Percentiles rank a stretch among this genome's conserved stretches.
Evolutionary conservation across 2,888 invertebrate species (phyloP).

Genomic region (Drosophila glabriapex): DNA sequence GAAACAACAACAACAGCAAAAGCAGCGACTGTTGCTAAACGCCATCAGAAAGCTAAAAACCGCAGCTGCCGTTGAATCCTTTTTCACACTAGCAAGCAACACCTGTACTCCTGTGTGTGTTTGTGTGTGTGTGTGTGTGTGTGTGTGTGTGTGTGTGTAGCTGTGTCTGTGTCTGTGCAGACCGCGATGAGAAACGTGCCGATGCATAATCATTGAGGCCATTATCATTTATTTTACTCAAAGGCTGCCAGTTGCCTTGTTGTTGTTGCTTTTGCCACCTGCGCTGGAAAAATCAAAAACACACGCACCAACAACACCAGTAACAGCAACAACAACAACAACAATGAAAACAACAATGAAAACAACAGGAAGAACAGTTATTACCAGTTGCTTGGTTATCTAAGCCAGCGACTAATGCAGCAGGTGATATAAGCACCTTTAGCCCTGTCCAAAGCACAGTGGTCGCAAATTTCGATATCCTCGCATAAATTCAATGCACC

Average conservation of each 20-base stretch:
- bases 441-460: background rate
- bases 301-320: slow-evolving; percentile 63
- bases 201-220: slow-evolving; percentile 83
- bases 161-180: slow-evolving; percentile 32
- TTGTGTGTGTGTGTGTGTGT: slow-evolving; percentile 26
- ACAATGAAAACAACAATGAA: slow-evolving; percentile 11
- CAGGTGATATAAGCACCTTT: slow-evolving; percentile 23
- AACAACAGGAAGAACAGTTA: slow-evolving; percentile 18
- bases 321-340: slow-evolving; percentile 5
- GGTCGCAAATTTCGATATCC: background rate
- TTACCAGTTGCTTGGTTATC: slow-evolving; percentile 45
- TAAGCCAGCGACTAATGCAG: slow-evolving; percentile 52
- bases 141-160: background rate
- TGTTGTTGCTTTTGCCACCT: slow-evolving; percentile 38
- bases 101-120: slow-evolving; percentile 27
- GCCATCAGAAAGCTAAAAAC: slow-evolving; percentile 57
- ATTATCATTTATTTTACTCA: slow-evolving; percentile 82
- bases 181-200: slow-evolving; percentile 82
- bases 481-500: background rate
- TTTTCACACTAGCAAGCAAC: slow-evolving; percentile 48
- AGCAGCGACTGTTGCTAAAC: slow-evolving; percentile 32
- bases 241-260: slow-evolving; percentile 39
- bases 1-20: slow-evolving; percentile 15
- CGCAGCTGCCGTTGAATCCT: slow-evolving; percentile 55
- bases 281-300: slow-evolving; percentile 67